Base-by-base conservation (phyloP, 2,113 vertebrate species). In the Bujurquina vittata region DNA sequence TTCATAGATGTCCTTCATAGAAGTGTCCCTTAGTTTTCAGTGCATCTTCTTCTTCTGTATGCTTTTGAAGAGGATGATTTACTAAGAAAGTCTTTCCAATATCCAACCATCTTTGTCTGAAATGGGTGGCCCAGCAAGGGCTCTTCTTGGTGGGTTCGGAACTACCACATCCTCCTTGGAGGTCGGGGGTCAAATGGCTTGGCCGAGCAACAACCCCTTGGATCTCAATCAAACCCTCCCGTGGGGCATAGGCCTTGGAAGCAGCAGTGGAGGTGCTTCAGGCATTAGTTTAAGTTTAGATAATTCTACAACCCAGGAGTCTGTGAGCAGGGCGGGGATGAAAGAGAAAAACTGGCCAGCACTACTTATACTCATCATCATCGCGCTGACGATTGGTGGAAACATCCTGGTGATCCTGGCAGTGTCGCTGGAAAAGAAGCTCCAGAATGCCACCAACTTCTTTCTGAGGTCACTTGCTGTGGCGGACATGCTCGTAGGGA, bases 381-480 rank as follows among this genome's bases (percentile, higher is more conserved):
- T 99, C 76, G 94, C 97, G n/a, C 89, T 99, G 92, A 99, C 98
- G 11, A 95, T 99, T 10, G 97, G 97, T 2, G 98, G 98, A 3
- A 99, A 99, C 90, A 99, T 99, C 87, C 86, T 99, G 67, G 98
- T 99, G 76, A 99, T 99, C 92, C 95, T 99, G 94, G 98, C 98
- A 1, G 98, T 99, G 77, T 97, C 97, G 18, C 88, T 99, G 95
- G 98, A 99, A 94, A 99, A 98, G 94, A 99, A 99, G 92, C 96
- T 99, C 81, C 98, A 99, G 88, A 99, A 98, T 33, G 98, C 98
- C 61, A 99, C 98, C 61, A 99, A 99, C 93, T 99, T 98, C 92
- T 99, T 99, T 92, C 95, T 99, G 93, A 96, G 99, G 94, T 99
- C 98, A 0, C 94, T 99, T 92, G 98, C 98, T 0, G 97, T 99